Conservation (phyloP, 2,113 vertebrate species). For the Indicator maculatus region DNA sequence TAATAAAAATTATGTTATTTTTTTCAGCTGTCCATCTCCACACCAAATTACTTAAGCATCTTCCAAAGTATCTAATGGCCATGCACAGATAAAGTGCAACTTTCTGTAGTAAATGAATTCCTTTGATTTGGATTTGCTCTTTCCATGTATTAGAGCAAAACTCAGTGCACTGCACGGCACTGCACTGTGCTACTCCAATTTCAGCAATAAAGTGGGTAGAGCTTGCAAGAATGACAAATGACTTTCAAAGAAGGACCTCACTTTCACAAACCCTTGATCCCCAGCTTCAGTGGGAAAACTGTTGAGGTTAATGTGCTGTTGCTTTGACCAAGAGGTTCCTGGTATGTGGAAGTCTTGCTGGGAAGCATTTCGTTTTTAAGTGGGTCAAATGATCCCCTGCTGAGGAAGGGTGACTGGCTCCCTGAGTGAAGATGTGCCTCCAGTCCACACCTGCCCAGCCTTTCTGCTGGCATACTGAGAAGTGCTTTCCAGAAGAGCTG, state of each 20-base stretch:
- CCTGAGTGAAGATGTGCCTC: fast-evolving
- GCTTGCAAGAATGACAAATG: background rate
- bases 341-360: background rate
- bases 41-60: background rate
- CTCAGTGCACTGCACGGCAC: background rate
- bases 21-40: background rate
- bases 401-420: background rate
- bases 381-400: fast-evolving
- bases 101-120: background rate
- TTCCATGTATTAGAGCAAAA: background rate
- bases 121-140: background rate
- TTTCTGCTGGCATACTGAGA: fast-evolving
- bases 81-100: background rate
- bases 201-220: background rate
- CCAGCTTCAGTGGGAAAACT: background rate
- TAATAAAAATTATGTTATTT: background rate
- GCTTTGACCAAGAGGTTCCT: background rate
- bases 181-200: background rate
- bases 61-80: background rate
- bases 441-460: fast-evolving
- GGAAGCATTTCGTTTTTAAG: background rate
- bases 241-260: background rate
- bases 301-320: background rate
- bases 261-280: background rate
- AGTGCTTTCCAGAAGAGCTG: background rate